phyloP scores from a whole-genome alignment of 2,113 vertebrate species.

The Aspidoscelis tigris region DNA sequence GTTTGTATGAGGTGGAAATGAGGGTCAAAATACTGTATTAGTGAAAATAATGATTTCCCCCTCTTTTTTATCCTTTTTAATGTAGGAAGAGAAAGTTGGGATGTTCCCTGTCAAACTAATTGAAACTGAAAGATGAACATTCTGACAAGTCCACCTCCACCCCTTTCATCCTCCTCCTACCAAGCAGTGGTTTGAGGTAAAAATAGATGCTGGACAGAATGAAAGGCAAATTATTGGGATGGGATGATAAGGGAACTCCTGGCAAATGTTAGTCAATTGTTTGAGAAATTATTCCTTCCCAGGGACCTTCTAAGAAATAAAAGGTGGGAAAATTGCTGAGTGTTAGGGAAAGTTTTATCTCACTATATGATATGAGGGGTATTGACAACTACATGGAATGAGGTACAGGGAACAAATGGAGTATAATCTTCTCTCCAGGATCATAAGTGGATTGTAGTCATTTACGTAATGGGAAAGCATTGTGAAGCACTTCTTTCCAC shows the following conservation, averaged over 20 bases:
- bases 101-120: not conserved
- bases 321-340: slow-evolving; percentile 10
- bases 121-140: not conserved
- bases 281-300: slow-evolving; percentile 14
- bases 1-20: not conserved
- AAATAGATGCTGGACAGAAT: not conserved
- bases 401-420: not conserved
- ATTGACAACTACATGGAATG: not conserved
- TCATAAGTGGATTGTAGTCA: slow-evolving; percentile 34
- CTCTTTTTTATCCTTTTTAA: too few species aligned
- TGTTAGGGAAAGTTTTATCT: not conserved
- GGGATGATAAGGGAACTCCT: not conserved
- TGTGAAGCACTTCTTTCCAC: not conserved
- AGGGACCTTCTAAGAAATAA: slow-evolving; percentile 24
- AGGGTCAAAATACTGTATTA: not conserved
- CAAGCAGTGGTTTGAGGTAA: not conserved
- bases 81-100: not conserved
- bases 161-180: slow-evolving; percentile 1
- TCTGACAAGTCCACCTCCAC: not conserved
- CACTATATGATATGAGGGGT: slow-evolving; percentile 8
- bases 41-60: too few species aligned
- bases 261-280: accelerated
- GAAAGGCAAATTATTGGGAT: accelerated
- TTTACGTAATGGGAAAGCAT: not conserved
- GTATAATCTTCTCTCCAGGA: slow-evolving; percentile 27